Evolutionary conservation across 1,140 invertebrate genomes (phyloP), one percentile per base, ranked within the genome.

Genomic region (Dendroctonus ponderosae): DNA sequence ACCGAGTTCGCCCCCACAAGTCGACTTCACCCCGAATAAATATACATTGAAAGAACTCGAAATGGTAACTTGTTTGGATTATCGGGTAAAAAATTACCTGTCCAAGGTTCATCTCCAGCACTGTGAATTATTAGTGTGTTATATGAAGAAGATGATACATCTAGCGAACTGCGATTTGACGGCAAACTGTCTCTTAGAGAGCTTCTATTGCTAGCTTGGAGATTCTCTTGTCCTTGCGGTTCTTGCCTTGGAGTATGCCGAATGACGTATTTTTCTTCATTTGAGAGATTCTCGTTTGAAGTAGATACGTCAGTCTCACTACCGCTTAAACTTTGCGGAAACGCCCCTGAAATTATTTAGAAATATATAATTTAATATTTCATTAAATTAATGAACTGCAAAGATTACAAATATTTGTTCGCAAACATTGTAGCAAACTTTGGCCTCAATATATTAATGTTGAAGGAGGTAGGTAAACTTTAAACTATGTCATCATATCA

Each of bases 221-320:
- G 80, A 79, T 88, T 91, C 79, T 96, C 94, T 80, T 96, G 92
- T 6, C 93, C 93, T 79, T 96, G 93, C 8, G 93, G 93, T 77
- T 97, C 93, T 76, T 96, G 93, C 42, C 93, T 81, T 12, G 90
- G 86, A 11, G 89, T 93, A 69, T 92, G 90, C 67, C 86, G 82
- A 65, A 94, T 88, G 12, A 92, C 90, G 82, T 91, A 91, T 68
- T 89, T 83, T 76, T 94, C 91, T 80, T 93, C 91, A 75, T 89
- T 86, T 42, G 91, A 93, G 66, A 96, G 80, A 80, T 94, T 95
- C 79, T 95, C 93, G 68, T 90, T 93, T 6, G 92, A 94, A 40
- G 92, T 93, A 42, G 91, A 94, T 52, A 94, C 87, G 83, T 95
- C 92, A 26, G 92, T 94, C 79, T 95, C 92, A 81, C 91, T 94